Evolutionary conservation across 2,113 vertebrate species (phyloP), one percentile per base, ranked within the genome.

Genomic region (Vulpes ferrilata): DNA sequence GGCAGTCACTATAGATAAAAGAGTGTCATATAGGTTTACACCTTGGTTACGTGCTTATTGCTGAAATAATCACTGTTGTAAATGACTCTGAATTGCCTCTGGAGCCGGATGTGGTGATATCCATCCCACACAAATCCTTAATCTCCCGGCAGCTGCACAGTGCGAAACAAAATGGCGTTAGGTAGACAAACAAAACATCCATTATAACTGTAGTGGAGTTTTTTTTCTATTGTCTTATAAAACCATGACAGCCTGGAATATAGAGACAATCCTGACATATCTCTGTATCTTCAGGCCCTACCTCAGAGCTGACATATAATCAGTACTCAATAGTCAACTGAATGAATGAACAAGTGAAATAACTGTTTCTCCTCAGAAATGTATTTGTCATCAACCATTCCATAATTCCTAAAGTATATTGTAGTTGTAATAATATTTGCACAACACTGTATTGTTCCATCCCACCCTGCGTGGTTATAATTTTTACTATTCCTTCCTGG

Each of bases 401-500:
- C 73, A 0, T 55, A 53, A 79, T 78, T 86, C 76, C 78, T 67
- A 81, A 96, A 93, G 32, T 30, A 32, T 11, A 48, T 38, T 32
- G 22, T n/a, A 76, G 5, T 35, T 79, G 32, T 55, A 69, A 93
- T n/a, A 71, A 93, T 91, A 78, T 96, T 80, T 95, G 51, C 43
- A 35, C 16, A 78, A 19, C 12, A 92, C 57, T 3, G 59, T 71
- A 64, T 93, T 95, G 85, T 90, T 96, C 92, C 81, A 85, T 67
- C 48, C 35, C 32, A 76, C 79, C 38, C 53, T 84, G 4, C 11
- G 30, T 0, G 32, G 57, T 48, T 93, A 59, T 86, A 79, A 95
- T 95, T 98, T 96, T 96, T 95, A 60, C 73, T 94, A 55, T 90
- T 53, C 30, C 69, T 91, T 89, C 53, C 79, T 88, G 53, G 38